These are phyloP conservation scores for Troilus luridus DNA, from an alignment of 2,888 invertebrate species.

Conservation along the genomic window DNA sequence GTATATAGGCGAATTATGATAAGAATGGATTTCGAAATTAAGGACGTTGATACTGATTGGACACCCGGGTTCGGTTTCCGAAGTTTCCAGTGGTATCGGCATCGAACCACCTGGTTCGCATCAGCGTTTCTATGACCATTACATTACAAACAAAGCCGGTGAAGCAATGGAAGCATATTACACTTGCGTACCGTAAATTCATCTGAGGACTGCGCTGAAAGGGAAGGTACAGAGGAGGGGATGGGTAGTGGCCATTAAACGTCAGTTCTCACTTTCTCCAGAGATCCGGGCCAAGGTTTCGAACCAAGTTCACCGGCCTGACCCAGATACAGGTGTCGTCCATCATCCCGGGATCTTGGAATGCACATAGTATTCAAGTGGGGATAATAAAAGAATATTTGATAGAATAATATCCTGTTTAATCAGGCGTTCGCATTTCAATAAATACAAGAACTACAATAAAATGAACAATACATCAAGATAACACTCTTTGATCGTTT, in stretches of 20 bases:
- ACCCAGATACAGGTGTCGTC: conserved; percentile 28
- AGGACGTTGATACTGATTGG: too few species aligned
- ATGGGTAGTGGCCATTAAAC: conserved; percentile 32
- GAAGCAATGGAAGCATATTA: neutral
- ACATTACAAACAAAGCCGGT: too few species aligned
- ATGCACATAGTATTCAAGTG: neutral
- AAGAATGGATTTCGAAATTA: too few species aligned
- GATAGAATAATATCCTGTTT: neutral
- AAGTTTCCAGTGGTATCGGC: too few species aligned
- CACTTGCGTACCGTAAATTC: neutral
- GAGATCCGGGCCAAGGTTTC: conserved; percentile 29
- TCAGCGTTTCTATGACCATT: too few species aligned
- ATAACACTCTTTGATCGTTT: neutral
- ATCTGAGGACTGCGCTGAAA: neutral
- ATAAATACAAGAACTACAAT: neutral
- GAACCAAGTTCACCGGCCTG: conserved; percentile 40
- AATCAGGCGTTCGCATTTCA: neutral
- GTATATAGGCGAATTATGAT: too few species aligned
- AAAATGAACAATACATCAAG: neutral
- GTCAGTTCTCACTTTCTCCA: conserved; percentile 43
- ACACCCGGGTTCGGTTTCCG: too few species aligned
- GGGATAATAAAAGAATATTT: neutral
- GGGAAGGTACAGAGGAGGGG: neutral
- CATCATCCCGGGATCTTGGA: neutral
- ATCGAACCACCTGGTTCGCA: too few species aligned